Evolutionary conservation across 2,113 vertebrate species (phyloP).

Genomic region (Carollia perspicillata): DNA sequence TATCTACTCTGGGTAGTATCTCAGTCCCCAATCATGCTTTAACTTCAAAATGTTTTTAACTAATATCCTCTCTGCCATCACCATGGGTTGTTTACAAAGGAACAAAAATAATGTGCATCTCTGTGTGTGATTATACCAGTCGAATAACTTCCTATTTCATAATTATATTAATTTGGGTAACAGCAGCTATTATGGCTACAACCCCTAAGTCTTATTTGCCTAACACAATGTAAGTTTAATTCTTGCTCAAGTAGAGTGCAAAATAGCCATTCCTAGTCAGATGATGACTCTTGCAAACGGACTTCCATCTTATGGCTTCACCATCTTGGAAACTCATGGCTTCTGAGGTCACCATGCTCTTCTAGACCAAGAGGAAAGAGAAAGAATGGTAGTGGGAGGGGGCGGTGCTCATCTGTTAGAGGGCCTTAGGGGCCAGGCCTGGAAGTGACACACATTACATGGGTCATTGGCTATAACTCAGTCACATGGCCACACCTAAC

Average conservation of each 20-base stretch:
- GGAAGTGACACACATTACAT: neutral
- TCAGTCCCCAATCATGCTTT: neutral
- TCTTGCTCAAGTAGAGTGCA: neutral
- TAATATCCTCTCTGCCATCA: neutral
- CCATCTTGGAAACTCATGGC: neutral
- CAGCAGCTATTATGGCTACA: neutral
- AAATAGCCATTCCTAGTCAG: neutral
- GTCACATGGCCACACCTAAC: neutral
- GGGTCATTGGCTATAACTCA: neutral
- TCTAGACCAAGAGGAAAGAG: neutral
- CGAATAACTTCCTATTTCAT: slow-evolving; percentile 44
- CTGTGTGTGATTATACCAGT: slow-evolving; percentile 23
- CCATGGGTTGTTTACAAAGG: slow-evolving; percentile 1
- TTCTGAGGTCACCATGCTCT: neutral
- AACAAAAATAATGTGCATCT: slow-evolving; percentile 22
- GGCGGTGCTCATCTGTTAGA: neutral
- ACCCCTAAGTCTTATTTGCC: slow-evolving; percentile 2
- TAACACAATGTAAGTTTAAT: neutral
- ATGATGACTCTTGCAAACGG: neutral
- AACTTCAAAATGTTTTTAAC: slow-evolving; percentile 30
- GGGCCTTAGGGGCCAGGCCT: neutral
- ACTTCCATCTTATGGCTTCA: neutral
- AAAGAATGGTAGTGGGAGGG: neutral
- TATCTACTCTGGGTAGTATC: neutral
- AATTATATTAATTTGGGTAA: slow-evolving; percentile 51